Conservation (phyloP, 2,113 vertebrate genomes). For the Antennarius striatus region DNA sequence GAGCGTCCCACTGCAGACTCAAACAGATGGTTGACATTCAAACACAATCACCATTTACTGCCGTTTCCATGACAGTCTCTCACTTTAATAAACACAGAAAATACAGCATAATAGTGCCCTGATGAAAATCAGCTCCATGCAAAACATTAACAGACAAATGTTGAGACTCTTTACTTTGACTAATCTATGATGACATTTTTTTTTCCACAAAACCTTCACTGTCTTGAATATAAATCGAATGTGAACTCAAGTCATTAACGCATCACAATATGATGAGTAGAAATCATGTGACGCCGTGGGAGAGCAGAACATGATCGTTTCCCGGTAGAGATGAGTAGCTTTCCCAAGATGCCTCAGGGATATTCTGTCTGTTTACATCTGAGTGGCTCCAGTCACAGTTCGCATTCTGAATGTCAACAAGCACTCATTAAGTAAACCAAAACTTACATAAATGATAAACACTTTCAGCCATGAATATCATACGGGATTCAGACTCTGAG, state of each 20-base stretch:
- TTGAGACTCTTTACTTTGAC: no score
- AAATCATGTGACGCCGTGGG: constrained; percentile 14
- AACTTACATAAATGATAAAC: constrained; percentile 18
- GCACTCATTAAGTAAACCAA: constrained; percentile 10
- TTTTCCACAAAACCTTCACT: no score
- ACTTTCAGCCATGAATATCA: not conserved
- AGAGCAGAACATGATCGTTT: constrained; percentile 15
- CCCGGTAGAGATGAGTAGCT: constrained; percentile 13
- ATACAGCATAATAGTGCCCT: no score
- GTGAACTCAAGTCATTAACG: not conserved
- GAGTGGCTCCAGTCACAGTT: constrained; percentile 15
- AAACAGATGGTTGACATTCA: not conserved
- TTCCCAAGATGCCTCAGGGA: constrained; percentile 54
- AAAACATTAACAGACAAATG: no score
- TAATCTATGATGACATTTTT: no score
- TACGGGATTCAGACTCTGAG: not conserved
- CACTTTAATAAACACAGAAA: no score
- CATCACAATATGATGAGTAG: not conserved
- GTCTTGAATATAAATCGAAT: not conserved
- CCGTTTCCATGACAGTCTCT: not conserved
- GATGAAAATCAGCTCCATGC: no score
- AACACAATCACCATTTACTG: not conserved
- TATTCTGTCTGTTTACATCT: constrained; percentile 24
- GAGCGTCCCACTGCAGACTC: no score
- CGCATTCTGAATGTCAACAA: constrained; percentile 16